Evolutionary conservation across 2,888 invertebrate genomes (phyloP), one percentile per base, ranked within the genome.

Genomic region (Hetaerina titia): DNA sequence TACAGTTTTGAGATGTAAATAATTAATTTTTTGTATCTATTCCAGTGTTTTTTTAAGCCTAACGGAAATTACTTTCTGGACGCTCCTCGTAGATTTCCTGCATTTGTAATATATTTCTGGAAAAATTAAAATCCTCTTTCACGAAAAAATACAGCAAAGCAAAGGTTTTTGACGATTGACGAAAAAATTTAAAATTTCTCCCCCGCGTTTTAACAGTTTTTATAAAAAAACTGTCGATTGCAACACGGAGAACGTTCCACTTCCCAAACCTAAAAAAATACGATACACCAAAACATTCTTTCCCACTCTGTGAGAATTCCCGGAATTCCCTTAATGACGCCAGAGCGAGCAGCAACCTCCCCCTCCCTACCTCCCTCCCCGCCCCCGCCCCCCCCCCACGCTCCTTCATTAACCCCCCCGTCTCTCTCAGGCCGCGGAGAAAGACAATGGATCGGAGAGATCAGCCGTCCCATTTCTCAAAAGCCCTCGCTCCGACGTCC

Each of bases 221-320:
- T 81, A 81, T 31, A 81, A 81, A 31, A 81, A 25, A 81, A 31
- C 25, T 31, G 81, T 81, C 81, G 81, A 81, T 81, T 81, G 81
- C 81, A 31, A 31, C 81, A 81, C 81, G 22, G 25, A 31, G 31
- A n/a, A 81, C 31, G 81, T 81, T 31, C 81, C 81, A 81, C 31
- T 81, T 81, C 81, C 7, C 81, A 81, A 81, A 81, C 81, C 81
- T 81, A 25, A 31, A 13, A 25, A 81, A 81, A 45, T 45, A 4
- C 45, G 45, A 45, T 8, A 25, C 31, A 31, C 81, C 13, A 25
- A 25, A 81, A 31, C 69, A 69, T 69, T 69, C 69, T 69, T n/a
- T 69, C 81, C 69, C n/a, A 45, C 45, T 81, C 25, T 31, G 81
- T 81, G 81, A 81, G 31, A 81, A 81, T 81, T 81, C 81, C 31